Evolutionary conservation across 2,888 invertebrate genomes (phyloP).

Genomic region (Leucophenga montana): DNA sequence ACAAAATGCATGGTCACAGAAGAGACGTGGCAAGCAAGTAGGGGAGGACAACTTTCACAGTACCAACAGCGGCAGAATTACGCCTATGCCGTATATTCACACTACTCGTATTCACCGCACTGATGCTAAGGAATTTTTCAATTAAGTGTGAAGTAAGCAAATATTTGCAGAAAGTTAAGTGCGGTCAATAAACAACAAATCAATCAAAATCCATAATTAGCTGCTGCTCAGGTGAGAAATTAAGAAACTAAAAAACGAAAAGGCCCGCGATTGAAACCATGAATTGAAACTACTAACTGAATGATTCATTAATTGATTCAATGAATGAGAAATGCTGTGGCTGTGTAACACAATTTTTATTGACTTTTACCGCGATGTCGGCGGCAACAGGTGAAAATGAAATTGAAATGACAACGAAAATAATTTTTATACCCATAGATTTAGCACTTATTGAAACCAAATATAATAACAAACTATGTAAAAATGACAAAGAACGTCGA

Average conservation of each 20-base stretch:
- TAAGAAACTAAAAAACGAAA: neutral
- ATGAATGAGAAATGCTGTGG: neutral
- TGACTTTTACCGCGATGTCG: too few relatives aligned
- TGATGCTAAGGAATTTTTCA: too few relatives aligned
- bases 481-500: neutral
- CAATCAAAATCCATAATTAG: neutral
- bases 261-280: neutral
- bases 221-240: neutral
- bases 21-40: neutral
- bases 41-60: too few relatives aligned
- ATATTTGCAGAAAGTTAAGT: too few relatives aligned
- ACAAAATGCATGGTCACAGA: too few relatives aligned
- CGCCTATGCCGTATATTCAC: too few relatives aligned
- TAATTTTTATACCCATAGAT: constrained; percentile 8
- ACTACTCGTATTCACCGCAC: too few relatives aligned
- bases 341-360: too few relatives aligned
- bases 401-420: constrained; percentile 11
- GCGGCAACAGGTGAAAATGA: constrained; percentile 8
- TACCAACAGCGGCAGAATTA: too few relatives aligned
- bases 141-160: too few relatives aligned
- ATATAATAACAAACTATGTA: constrained; percentile 28
- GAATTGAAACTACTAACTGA: neutral
- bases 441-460: constrained; percentile 35
- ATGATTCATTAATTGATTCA: neutral
- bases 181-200: neutral